Base-by-base conservation (phyloP, 2,113 vertebrate species). In the Rynchops niger region DNA sequence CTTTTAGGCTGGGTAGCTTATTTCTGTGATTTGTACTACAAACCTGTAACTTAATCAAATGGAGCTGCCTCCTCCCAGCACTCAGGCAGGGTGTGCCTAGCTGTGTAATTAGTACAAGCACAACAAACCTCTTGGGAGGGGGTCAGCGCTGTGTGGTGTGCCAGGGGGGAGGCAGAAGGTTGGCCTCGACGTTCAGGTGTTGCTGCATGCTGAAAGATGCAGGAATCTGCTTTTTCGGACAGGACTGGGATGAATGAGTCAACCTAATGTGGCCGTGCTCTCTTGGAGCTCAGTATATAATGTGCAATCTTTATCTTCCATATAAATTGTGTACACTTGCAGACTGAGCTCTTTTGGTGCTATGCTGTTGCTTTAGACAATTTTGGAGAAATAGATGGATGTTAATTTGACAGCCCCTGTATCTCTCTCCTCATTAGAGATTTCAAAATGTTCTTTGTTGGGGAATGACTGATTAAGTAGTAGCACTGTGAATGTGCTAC, bases 51-150 rank as follows among this genome's bases (percentile, higher is more conserved):
- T 36, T 36, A 59, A 55, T 29, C 9, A 73, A 53, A 53, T 2
- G 14, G 55, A 43, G 26, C 15, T 53, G 23, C n/a, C 36, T 69
- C 43, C 15, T 53, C 26, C 27, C 49, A 38, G 34, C 8, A 3
- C 25, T n/a, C 65, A 49, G 1, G 10, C 38, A 59, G 45, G 40
- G 42, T 65, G 53, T 30, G 34, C 6, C 34, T 40, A 5, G 30
- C 38, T 63, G 19, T 72, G 53, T 47, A 73, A 22, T n/a, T 36
- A 70, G 18, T 15, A 18, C 4, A 17, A 72, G n/a, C 16, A 2
- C 0, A 0, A 12, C 1, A 4, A 36, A 12, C 11, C 62, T n/a
- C 32, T 55, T 58, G 25, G 15, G 21, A 63, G 38, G 0, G 3
- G 9, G 7, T 58, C 70, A 29, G 12, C 1, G 0, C 9, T 49